Conservation (phyloP, 2,888 invertebrate genomes). For the Trachelus tabidus region DNA sequence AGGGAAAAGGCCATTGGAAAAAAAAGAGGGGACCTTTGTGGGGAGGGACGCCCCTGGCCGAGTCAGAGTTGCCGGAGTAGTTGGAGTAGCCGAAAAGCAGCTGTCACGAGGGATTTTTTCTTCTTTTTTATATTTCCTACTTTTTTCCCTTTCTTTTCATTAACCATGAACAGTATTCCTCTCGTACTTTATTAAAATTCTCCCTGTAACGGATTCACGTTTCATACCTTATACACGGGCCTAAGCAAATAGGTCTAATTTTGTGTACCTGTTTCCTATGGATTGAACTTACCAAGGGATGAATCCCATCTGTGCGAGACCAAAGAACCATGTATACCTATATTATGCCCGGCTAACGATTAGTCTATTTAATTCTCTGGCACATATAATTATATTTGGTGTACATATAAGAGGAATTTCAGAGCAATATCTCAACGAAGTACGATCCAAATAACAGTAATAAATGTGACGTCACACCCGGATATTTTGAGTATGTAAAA, state of each 20-base stretch:
- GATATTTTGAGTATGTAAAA: not conserved
- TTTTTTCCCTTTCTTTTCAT: not conserved
- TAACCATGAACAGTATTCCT: not conserved
- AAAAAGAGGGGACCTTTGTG: not conserved
- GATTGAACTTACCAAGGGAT: not conserved
- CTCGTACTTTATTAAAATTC: not conserved
- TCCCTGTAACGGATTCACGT: not conserved
- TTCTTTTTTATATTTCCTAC: not conserved
- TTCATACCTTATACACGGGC: not conserved
- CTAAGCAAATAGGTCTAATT: not conserved
- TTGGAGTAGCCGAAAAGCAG: not conserved
- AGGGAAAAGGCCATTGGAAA: not conserved
- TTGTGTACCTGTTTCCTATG: not conserved
- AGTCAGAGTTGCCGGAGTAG: not conserved
- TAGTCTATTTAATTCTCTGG: too few species aligned
- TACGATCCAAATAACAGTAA: not conserved
- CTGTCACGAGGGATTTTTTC: not conserved
- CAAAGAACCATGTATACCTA: not conserved
- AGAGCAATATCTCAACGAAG: not conserved
- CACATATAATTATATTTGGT: too few species aligned
- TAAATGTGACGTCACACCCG: not conserved
- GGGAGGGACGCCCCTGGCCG: conserved; percentile 1
- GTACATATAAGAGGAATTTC: not conserved
- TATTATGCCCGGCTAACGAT: not conserved
- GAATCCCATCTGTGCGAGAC: not conserved